Evolutionary conservation across 2,113 vertebrate species (phyloP), one percentile per base, ranked within the genome.

Genomic region (Periophthalmodon schlosseri): DNA sequence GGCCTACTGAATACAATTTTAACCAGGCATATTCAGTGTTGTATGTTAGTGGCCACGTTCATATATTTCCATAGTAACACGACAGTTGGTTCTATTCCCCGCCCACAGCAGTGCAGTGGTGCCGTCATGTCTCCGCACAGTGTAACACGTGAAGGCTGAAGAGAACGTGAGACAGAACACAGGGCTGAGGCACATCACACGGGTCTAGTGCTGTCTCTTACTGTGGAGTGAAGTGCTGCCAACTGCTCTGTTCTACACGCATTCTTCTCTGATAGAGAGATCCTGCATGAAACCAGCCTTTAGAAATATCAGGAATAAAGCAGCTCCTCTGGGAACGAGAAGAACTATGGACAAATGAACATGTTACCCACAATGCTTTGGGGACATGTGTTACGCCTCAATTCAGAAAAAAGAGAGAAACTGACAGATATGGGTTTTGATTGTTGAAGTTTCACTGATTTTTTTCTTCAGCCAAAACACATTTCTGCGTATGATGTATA

Each of bases 321-420:
- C 60, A 9, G 69, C 63, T 82, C 88, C 86, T 85, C 52, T 56
- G 83, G 84, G 87, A 87, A 73, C 34, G 34, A 74, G 77, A 88
- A 86, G 89, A 92, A 87, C 90, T 84, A 86, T 88, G 89, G 87
- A 92, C 88, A 94, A 92, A 92, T 91, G 88, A 92, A 89, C 78
- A 83, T 82, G 89, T 86, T 89, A 83, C 77, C 77, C 89, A 75
- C 83, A 71, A 47, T 73, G 70, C 81, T 88, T 85, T 90, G 84
- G 78, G 60, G 83, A 78, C 70, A 77, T 82, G 83, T 86, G 76
- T 80, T 88, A 69, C 65, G 85, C 79, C 69, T 89, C 82, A 82
- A 56, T 79, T 86, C 70, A 46, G 76, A 74, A 69, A 69, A 10
- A 44, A 44, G 39, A 44, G 9, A 44, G 39, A 44, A 44, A 44